A percentile compares a stretch with the other conserved stretches of the same genome.
Conservation (phyloP, 1,140 invertebrate species). For the fruit fly (Drosophila melanogaster) region Release_6_plus_ISO1_MT NT_033777.3:11165501-11166000, state of each 20-base stretch:
- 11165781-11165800: not conserved
- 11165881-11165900: not conserved
- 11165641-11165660: slow-evolving; percentile 26
- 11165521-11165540: slow-evolving; percentile 22
- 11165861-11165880: slow-evolving; percentile 14
- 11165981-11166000: slow-evolving; percentile 20
- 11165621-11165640: slow-evolving; percentile 29
- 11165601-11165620: slow-evolving; percentile 19
- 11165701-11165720: not conserved
- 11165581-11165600: slow-evolving; percentile 22
- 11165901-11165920: slow-evolving; percentile 18
- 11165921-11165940: slow-evolving; percentile 19
- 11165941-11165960: slow-evolving; percentile 22
- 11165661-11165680: slow-evolving; percentile 26
- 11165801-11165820: not conserved
- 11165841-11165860: slow-evolving; percentile 8
- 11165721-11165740: not conserved
- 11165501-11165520: slow-evolving; percentile 30
- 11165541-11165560: slow-evolving; percentile 28
- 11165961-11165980: slow-evolving; percentile 13
- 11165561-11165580: slow-evolving; percentile 18
- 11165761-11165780: not conserved
- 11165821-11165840: slow-evolving; percentile 12
- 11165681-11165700: slow-evolving; percentile 5
- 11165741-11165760: not conserved